These are phyloP conservation scores for Scaptomyza reducta DNA, from an alignment of 2,888 invertebrate species.

Conservation along the genomic window DNA sequence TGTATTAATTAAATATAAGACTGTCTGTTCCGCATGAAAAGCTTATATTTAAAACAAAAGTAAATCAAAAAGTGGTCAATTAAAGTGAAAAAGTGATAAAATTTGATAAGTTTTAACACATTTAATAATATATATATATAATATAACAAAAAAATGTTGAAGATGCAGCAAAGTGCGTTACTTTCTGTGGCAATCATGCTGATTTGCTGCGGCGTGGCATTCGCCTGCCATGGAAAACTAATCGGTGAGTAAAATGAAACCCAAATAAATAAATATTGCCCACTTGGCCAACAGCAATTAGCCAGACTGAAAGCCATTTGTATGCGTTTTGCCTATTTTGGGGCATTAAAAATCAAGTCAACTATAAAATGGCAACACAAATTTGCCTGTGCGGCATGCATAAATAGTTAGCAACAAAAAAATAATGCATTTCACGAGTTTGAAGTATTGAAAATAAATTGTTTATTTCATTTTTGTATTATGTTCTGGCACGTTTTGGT, in stretches of 20 bases:
- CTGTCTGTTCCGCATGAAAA: slow-evolving; percentile 75
- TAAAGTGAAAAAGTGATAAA: slow-evolving; percentile 30
- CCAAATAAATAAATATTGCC: neutral
- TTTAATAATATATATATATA: neutral
- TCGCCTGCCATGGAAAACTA: slow-evolving; percentile 81
- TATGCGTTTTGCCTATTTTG: slow-evolving; percentile 48
- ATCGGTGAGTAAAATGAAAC: slow-evolving; percentile 73
- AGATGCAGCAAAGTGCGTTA: slow-evolving; percentile 67
- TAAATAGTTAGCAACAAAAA: slow-evolving; percentile 33
- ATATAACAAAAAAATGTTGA: slow-evolving; percentile 34
- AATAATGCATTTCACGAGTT: slow-evolving; percentile 9
- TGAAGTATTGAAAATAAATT: neutral
- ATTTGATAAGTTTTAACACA: too few relatives aligned
- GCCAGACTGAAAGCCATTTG: slow-evolving; percentile 35
- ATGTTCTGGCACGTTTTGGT: slow-evolving; percentile 59
- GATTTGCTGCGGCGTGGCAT: slow-evolving; percentile 71
- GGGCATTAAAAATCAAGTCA: slow-evolving; percentile 36
- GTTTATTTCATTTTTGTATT: slow-evolving; percentile 8
- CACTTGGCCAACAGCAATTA: slow-evolving; percentile 39
- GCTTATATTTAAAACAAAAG: slow-evolving; percentile 56
- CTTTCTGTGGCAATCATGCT: slow-evolving; percentile 66
- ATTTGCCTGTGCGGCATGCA: slow-evolving; percentile 38
- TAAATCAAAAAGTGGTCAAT: neutral
- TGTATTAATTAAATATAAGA: slow-evolving; percentile 59
- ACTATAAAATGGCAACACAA: slow-evolving; percentile 18